phyloP scores from a whole-genome alignment of 2,797 vertebrate genomes.

The Artibeus jamaicensis region DNA sequence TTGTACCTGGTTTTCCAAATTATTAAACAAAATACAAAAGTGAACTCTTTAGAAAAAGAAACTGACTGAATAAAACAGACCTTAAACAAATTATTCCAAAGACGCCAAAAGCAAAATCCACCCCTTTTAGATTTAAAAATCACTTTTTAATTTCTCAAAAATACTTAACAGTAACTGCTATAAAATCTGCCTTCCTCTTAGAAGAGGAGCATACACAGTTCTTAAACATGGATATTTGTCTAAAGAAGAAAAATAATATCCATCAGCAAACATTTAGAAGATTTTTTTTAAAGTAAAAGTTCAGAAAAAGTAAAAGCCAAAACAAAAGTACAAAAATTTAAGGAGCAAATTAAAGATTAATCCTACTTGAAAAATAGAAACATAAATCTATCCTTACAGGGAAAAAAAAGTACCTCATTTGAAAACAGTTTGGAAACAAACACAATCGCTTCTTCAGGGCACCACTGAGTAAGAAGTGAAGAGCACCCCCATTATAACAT shows the following conservation, averaged over 20 bases:
- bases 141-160: conserved; percentile 39
- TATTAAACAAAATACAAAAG: conserved; percentile 61
- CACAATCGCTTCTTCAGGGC: neutral
- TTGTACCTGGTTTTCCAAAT: conserved; percentile 84
- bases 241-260: neutral
- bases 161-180: neutral
- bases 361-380: conserved; percentile 8
- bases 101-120: neutral
- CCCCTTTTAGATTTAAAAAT: conserved; percentile 1
- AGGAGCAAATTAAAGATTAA: neutral
- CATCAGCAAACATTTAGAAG: neutral
- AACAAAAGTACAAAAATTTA: neutral
- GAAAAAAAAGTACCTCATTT: neutral
- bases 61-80: neutral
- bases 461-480: neutral
- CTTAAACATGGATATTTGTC: neutral
- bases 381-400: neutral
- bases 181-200: neutral
- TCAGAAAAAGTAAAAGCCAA: neutral
- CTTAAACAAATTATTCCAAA: conserved; percentile 34
- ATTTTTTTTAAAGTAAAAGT: neutral
- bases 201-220: neutral
- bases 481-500: neutral
- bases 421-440: conserved; percentile 11
- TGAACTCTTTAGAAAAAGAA: conserved; percentile 31